Evolutionary conservation across 1,140 invertebrate species (phyloP), one percentile per base, ranked within the genome.

Genomic region (Drosophila pachea): DNA sequence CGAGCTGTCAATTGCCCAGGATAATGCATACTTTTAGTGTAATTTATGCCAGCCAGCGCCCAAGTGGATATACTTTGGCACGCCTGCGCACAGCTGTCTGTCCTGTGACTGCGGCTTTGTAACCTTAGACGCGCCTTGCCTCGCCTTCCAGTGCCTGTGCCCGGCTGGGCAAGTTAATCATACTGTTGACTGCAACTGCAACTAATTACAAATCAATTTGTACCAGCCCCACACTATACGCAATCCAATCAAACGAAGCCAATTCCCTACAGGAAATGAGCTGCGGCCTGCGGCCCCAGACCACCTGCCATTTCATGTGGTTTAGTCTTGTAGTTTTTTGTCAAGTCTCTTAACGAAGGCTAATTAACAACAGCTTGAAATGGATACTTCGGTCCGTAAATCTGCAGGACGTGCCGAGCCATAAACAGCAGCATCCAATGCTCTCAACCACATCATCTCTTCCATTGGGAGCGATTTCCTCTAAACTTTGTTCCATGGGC

Each of bases 181-280:
- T 72, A 76, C 61, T 76, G 76, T 86, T 83, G 79, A 79, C 76
- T 84, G 79, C 79, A 77, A 84, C 81, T 84, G 81, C 81, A 86
- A 69, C 81, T 84, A 84, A 84, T 84, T 84, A 84, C 81, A 86
- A 86, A 86, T 84, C 81, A 84, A 84, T 86, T 84, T 74, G 76
- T 74, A 55, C 12, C 68, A 84, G 79, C 79, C 74, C 71, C 71
- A 42, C 36, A 12, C 47, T 61, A 69, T 49, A 60, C 52, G 36
- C 58, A 72, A 69, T 56, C 49, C 60, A 65, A 54, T 59, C 77
- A 76, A 82, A 35, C 22, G 22, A 22, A 22, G 22, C 48, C 60
- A 64, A 66, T 48, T 56, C 50, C 53, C 64, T 60, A 69, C 63
- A 83, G 78, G 78, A 83, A 83, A 49, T 67, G 68, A 54, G 31